phyloP scores from a whole-genome alignment of 2,888 invertebrate species.

The Hypselothyrea guttata region DNA sequence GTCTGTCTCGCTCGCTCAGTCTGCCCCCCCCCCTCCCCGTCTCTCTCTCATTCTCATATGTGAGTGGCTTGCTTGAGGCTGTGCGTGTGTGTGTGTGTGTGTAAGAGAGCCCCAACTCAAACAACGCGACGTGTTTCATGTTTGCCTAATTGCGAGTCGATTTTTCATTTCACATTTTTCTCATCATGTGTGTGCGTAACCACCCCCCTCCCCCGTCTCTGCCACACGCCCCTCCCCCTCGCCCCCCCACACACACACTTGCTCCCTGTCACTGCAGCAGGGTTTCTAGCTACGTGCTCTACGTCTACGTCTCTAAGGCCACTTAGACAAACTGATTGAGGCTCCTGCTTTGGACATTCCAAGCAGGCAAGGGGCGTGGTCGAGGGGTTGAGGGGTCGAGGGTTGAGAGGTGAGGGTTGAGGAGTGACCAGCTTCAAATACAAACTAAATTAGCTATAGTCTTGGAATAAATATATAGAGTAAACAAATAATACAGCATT shows the following conservation, averaged over 20 bases:
- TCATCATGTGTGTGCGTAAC: constrained; percentile 46
- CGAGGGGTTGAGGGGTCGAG: too few relatives aligned
- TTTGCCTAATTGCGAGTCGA: constrained; percentile 77
- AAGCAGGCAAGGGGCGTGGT: background rate
- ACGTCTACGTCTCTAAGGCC: background rate
- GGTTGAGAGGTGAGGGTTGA: too few relatives aligned
- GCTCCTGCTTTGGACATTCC: constrained; percentile 29
- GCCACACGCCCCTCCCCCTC: background rate
- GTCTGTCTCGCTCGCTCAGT: constrained; percentile 37
- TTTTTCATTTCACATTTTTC: constrained; percentile 75
- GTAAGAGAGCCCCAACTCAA: constrained; percentile 25
- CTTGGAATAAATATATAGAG: too few relatives aligned
- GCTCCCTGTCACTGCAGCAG: background rate
- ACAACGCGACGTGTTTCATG: constrained; percentile 65
- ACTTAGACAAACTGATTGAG: background rate
- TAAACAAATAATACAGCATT: too few relatives aligned
- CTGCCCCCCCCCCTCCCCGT: background rate
- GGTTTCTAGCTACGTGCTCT: background rate
- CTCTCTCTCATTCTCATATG: constrained; percentile 26
- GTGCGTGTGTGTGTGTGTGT: constrained; percentile 14
- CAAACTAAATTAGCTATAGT: too few relatives aligned
- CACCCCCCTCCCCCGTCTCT: background rate
- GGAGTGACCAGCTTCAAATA: too few relatives aligned
- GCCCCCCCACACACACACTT: background rate
- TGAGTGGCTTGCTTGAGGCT: constrained; percentile 27